Evolutionary conservation across 53 echinoderm and acorn worm species (phyloP).

Genomic region (Henricia sp.): DNA sequence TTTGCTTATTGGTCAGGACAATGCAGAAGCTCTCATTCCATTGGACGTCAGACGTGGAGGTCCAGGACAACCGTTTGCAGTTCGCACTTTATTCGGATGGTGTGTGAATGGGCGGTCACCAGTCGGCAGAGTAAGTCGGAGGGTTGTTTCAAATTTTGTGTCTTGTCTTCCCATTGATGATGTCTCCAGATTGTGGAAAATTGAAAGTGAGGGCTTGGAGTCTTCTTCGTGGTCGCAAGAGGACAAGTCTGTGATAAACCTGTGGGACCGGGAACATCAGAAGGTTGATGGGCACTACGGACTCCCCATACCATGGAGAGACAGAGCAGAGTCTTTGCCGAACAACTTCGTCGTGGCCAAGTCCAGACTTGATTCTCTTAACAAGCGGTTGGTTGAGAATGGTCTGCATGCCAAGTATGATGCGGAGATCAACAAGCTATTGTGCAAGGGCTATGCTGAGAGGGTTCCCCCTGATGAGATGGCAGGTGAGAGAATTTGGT

Average conservation of each 20-base stretch:
- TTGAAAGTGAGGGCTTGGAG: conserved; percentile 58
- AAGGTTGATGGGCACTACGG: conserved; percentile 59
- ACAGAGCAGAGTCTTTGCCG: conserved; percentile 40
- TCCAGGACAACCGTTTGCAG: conserved; percentile 53
- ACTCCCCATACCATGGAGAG: conserved; percentile 57
- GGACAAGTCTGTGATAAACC: conserved; percentile 33
- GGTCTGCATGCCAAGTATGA: conserved; percentile 32
- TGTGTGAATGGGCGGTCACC: conserved; percentile 58
- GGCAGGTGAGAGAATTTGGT: conserved; percentile 52
- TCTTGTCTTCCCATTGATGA: conserved; percentile 18
- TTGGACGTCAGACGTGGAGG: conserved; percentile 57
- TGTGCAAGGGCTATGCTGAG: conserved; percentile 51
- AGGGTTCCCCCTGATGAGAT: conserved; percentile 34
- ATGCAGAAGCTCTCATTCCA: conserved; percentile 57
- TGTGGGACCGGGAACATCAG: conserved; percentile 48
- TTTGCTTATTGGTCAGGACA: conserved; percentile 57
- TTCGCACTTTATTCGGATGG: conserved; percentile 64
- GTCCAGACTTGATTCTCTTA: conserved; percentile 31
- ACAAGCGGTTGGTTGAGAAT: conserved; percentile 3
- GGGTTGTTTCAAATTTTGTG: conserved; percentile 52
- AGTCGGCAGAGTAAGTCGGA: conserved; percentile 12
- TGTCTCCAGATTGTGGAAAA: conserved; percentile 56
- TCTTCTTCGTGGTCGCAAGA: conserved; percentile 37
- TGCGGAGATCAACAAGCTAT: conserved; percentile 26
- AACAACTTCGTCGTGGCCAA: conserved; percentile 53